A percentile compares a stretch with the other conserved stretches of the same genome.
Conservation (phyloP, 2,113 vertebrate genomes). For the Pterocles gutturalis region DNA sequence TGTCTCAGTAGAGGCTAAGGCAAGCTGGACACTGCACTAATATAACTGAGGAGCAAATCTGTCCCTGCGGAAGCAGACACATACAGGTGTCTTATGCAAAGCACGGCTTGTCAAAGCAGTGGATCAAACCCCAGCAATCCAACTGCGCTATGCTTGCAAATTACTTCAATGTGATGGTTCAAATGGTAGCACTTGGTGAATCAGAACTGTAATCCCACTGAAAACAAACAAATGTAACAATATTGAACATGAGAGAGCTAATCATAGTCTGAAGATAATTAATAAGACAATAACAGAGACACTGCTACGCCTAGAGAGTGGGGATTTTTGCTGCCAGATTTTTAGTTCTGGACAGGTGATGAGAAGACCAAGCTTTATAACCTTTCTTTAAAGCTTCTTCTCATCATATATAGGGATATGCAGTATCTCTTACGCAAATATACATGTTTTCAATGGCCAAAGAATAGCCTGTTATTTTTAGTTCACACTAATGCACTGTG, state of each 20-base stretch:
- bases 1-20: fast-evolving
- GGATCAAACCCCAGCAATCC: neutral
- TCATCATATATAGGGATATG: neutral
- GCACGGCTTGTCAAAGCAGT: neutral
- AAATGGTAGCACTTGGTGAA: neutral
- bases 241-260: neutral
- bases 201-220: neutral
- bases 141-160: neutral
- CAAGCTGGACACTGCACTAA: neutral
- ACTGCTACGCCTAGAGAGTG: neutral
- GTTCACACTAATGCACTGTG: neutral
- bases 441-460: neutral
- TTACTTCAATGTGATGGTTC: neutral
- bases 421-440: neutral
- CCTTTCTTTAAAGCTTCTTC: neutral
- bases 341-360: neutral
- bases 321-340: neutral
- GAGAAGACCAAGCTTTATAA: neutral
- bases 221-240: neutral
- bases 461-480: slow-evolving; percentile 46
- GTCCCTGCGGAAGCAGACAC: neutral
- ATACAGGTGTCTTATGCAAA: neutral
- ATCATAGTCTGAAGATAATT: neutral
- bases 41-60: neutral
- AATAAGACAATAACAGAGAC: neutral